Evolutionary conservation across 92 coral and sea anemone species (phyloP).

Genomic region (Porites cylindrica): DNA sequence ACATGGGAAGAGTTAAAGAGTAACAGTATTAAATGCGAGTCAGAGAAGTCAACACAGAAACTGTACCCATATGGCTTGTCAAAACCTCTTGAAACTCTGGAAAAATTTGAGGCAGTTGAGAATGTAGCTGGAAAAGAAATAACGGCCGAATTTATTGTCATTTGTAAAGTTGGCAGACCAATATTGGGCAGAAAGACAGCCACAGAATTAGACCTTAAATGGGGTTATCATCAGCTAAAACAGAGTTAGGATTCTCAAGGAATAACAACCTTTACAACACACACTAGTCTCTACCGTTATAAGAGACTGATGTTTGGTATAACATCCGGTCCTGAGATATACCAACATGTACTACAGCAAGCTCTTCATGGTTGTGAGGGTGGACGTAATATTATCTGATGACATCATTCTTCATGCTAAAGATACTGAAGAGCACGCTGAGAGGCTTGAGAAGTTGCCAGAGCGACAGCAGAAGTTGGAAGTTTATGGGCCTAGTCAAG

Average conservation of each 20-base stretch:
- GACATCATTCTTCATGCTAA: constrained; percentile 47
- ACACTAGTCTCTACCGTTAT: no score
- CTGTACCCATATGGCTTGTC: constrained; percentile 49
- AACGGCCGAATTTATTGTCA: constrained; percentile 47
- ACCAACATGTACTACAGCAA: no score
- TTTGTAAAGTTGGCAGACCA: constrained; percentile 41
- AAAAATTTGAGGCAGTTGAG: constrained; percentile 39
- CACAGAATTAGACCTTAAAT: constrained; percentile 40
- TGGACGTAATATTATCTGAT: not conserved
- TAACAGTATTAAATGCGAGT: constrained; percentile 13
- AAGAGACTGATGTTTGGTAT: no score
- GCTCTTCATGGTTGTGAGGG: no score
- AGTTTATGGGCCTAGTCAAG: constrained; percentile 41
- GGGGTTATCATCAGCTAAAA: no score
- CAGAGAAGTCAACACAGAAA: constrained; percentile 31
- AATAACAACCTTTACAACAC: no score
- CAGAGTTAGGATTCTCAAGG: no score
- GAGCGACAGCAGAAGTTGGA: constrained; percentile 45
- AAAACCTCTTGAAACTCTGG: constrained; percentile 42
- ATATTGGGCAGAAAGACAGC: constrained; percentile 60
- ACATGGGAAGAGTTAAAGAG: constrained; percentile 24
- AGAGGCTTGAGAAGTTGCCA: not conserved
- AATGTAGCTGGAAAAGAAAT: constrained; percentile 9
- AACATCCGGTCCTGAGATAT: no score
- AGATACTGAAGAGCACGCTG: constrained; percentile 10